Evolutionary conservation across 1,140 invertebrate genomes (phyloP).

Genomic region (Episyrphus balteatus): DNA sequence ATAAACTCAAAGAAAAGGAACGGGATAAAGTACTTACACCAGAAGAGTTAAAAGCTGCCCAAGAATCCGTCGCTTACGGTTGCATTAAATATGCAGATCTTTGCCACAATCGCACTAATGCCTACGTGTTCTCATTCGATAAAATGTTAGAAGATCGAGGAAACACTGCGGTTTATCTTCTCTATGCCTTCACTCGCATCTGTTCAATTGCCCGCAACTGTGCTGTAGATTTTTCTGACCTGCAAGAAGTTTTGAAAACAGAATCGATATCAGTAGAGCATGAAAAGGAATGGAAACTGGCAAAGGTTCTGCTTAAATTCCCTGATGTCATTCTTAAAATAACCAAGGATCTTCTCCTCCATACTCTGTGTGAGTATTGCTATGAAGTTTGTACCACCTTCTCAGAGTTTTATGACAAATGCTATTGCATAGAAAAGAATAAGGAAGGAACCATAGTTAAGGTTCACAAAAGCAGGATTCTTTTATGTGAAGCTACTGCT

Average conservation of each 20-base stretch:
- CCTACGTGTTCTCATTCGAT: conserved; percentile 98
- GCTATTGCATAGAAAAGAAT: conserved; percentile 95
- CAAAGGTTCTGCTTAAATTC: conserved; percentile 75
- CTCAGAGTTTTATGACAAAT: conserved; percentile 94
- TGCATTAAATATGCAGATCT: conserved; percentile 99
- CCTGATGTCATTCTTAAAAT: conserved; percentile 80
- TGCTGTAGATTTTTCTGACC: conserved; percentile 45
- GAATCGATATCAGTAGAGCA: conserved; percentile 65
- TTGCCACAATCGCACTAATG: conserved; percentile 82
- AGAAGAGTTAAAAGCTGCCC: conserved; percentile 74
- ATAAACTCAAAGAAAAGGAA: conserved; percentile 85
- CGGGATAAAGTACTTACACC: conserved; percentile 70
- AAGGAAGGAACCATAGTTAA: conserved; percentile 61
- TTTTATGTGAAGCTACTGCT: conserved; percentile 89
- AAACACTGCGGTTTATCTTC: conserved; percentile 95
- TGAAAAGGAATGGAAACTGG: conserved; percentile 91
- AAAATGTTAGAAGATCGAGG: conserved; percentile 99
- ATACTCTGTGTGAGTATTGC: conserved; percentile 88
- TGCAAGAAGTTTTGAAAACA: conserved; percentile 44
- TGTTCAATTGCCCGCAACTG: conserved; percentile 78
- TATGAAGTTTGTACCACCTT: conserved; percentile 91
- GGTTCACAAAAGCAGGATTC: conserved; percentile 75
- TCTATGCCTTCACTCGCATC: conserved; percentile 94
- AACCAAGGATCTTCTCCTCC: conserved; percentile 72
- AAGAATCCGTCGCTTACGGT: conserved; percentile 90